Percentiles rank a stretch among this genome's conserved stretches.
Evolutionary conservation across 2,888 invertebrate species (phyloP).

Genomic region (Cepaea hortensis): DNA sequence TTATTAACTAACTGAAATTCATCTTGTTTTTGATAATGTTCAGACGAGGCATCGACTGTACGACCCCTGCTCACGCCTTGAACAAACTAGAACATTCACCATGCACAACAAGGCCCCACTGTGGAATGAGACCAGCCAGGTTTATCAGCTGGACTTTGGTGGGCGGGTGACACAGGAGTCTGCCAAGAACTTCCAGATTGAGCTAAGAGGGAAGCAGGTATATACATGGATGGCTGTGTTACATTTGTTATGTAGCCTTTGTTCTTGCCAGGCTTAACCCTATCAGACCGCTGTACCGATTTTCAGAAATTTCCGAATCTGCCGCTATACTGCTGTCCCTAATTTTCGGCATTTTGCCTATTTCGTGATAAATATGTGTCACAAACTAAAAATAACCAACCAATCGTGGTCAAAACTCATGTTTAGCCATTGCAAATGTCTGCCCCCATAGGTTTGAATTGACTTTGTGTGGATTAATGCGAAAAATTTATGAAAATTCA

Average conservation of each 20-base stretch:
- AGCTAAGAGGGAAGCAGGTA: conserved; percentile 96
- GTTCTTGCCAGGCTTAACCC: background rate
- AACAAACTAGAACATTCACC: conserved; percentile 79
- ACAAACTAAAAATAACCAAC: too few relatives aligned
- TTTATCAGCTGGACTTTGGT: conserved; percentile 99
- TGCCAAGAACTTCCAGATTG: conserved; percentile 99
- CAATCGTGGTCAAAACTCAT: too few relatives aligned
- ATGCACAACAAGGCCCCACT: conserved; percentile 98
- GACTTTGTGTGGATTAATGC: too few relatives aligned
- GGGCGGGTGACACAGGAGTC: conserved; percentile 99
- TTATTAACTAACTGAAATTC: too few relatives aligned
- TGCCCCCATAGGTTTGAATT: too few relatives aligned
- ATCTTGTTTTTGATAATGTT: background rate
- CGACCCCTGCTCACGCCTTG: conserved; percentile 15
- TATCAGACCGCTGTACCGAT: too few relatives aligned
- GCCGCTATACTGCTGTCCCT: too few relatives aligned
- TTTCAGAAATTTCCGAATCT: too few relatives aligned
- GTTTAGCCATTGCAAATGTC: too few relatives aligned
- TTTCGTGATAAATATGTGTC: too few relatives aligned
- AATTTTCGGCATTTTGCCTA: too few relatives aligned
- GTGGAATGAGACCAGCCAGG: conserved; percentile 99
- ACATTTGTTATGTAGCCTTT: background rate
- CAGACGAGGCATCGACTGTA: conserved; percentile 18
- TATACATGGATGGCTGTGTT: background rate
- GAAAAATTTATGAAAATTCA: too few relatives aligned